Base-by-base conservation (phyloP, 2,797 vertebrate species). In the Tamandua tetradactyla region DNA sequence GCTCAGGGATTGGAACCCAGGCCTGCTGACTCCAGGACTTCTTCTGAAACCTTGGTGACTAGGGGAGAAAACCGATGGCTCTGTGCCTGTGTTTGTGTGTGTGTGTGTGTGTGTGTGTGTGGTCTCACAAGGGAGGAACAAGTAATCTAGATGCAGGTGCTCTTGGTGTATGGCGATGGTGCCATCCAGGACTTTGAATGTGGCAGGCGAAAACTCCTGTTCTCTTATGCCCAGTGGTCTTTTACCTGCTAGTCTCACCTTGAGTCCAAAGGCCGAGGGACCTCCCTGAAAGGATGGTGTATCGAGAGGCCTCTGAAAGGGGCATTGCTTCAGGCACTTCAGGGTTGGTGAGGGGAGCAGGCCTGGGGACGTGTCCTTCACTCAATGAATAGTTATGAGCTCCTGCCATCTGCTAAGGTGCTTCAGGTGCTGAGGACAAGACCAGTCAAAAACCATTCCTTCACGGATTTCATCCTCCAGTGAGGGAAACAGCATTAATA, bases 241-340 rank as follows among this genome's bases (percentile, higher is more conserved):
- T 91, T 84, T 32, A 23, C 57, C 30, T 42, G n/a, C 62, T 37
- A 23, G 15, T 35, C 72, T 88, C 68, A 66, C 4, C 23, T 72
- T 61, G 74, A 35, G 30, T 62, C 32, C 61, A 88, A 27, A 64
- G 61, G 22, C 42, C 32, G 81, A 10, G 35, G 32, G 0, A 62
- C 78, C 86, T 92, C n/a, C 49, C 55, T 59, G 66, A 61, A 87
- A 92, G 40, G 17, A 5, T 42, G 30, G 20, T 11, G 13, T 66
- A n/a, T 90, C 71, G n/a, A 49, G 92, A 94, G 47, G 49, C 10
- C 1, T 72, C 85, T 57, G 15, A 40, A 61, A 49, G 52, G 57
- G 47, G 0, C 0, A 0, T 27, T 64, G 87, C 30, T 35, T 1
- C 9, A 13, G 66, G 52, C 18, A 9, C 10, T 30, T 20, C 25